Evolutionary conservation across 2,888 invertebrate species (phyloP), one percentile per base, ranked within the genome.

Genomic region (Sphaeridia pumilis): DNA sequence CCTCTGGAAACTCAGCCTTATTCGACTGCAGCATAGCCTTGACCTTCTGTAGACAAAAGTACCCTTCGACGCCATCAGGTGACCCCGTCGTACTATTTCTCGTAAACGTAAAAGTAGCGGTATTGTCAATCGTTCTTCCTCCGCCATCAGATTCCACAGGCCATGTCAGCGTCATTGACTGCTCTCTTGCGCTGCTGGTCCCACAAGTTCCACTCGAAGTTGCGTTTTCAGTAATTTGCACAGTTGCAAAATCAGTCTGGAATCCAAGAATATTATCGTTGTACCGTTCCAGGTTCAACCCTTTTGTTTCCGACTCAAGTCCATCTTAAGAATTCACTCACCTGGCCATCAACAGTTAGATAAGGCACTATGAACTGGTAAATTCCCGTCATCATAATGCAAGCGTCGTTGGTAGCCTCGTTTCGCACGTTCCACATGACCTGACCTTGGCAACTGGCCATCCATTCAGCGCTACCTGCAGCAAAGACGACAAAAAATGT

Each of bases 401-500:
- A 51, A 2, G 51, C 45, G 20, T 35, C 46, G 22, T 51, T 51
- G 5, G 45, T 26, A 14, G 35, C 38, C 21, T 45, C 21, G 14
- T 45, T 46, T 3, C 24, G 36, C 22, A 51, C 22, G 27, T 26
- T 46, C 51, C 51, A 51, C 2, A 26, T 25, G 12, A 48, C 53
- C 22, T 31, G 28, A 26, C 28, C 47, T 31, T 21, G 72, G 57
- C 0, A 72, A 71, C 2, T 71, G 67, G 52, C 70, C 70, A 5
- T 71, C 72, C 53, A 72, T 69, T 21, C 69, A 70, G 5, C 71
- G 68, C 42, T 71, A 71, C 48, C 70, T 66, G 1, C 65, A 58
- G 7, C 67, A 62, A 57, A 25, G 10, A 14, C 14, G 10, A 31
- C 10, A 31, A 31, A 10, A 7, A 31, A 14, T 31, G 31, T 10